phyloP scores from a whole-genome alignment of 2,888 invertebrate species.

The Nymphalis polychloros region DNA sequence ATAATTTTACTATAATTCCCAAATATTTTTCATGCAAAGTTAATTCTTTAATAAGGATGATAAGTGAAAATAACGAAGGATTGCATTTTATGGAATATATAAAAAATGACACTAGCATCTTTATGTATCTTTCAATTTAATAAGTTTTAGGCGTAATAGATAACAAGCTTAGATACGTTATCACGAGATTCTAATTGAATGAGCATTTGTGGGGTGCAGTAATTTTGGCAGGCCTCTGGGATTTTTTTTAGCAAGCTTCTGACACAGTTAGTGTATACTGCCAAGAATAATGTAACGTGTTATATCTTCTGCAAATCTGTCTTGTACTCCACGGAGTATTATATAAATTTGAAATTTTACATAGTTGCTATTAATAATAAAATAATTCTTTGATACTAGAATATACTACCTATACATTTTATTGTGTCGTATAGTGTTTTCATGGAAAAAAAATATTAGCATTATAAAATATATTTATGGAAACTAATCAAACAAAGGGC shows the following conservation, averaged over 20 bases:
- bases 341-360: too few species aligned
- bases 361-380: too few species aligned
- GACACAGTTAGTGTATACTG: conserved; percentile 1
- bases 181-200: neutral
- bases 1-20: too few species aligned
- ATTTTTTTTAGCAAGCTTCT: neutral
- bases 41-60: too few species aligned
- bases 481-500: neutral
- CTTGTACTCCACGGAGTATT: neutral
- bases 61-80: too few species aligned
- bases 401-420: too few species aligned
- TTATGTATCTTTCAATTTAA: neutral
- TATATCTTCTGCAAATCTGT: neutral
- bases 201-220: neutral
- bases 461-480: neutral
- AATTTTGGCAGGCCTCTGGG: neutral
- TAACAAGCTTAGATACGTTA: neutral
- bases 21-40: too few species aligned
- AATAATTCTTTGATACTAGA: too few species aligned
- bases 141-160: neutral
- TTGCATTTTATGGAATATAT: too few species aligned
- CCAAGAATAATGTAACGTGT: neutral
- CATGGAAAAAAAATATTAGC: neutral
- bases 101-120: neutral
- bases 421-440: neutral